phyloP scores from a whole-genome alignment of 2,888 invertebrate species.

The Stenodema calcarata region DNA sequence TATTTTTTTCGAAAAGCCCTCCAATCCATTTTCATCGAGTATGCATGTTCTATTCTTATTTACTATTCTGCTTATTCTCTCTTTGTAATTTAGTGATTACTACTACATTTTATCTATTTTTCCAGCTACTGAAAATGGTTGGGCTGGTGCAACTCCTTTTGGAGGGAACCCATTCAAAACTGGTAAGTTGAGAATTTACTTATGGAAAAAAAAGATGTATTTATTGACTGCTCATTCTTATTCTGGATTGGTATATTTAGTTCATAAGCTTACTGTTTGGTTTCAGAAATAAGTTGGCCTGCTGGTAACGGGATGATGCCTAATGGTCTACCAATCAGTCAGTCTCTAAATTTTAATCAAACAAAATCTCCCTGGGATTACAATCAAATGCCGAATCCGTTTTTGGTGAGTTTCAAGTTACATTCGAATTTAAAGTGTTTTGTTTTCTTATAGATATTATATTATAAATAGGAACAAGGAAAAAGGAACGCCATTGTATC shows the following conservation, averaged over 20 bases:
- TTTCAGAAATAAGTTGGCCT: slow-evolving; percentile 54
- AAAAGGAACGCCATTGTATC: too few species aligned
- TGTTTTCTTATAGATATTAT: too few species aligned
- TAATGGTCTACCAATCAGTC: slow-evolving; percentile 30
- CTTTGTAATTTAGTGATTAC: neutral
- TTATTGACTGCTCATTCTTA: neutral
- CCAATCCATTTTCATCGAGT: slow-evolving; percentile 49
- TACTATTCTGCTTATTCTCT: neutral
- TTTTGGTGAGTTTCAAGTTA: slow-evolving; percentile 60
- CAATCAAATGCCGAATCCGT: slow-evolving; percentile 61
- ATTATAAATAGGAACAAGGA: too few species aligned
- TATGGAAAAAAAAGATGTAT: neutral
- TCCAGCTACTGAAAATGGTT: slow-evolving; percentile 44
- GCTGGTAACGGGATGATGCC: neutral
- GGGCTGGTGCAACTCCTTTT: slow-evolving; percentile 28
- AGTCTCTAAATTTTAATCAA: slow-evolving; percentile 53
- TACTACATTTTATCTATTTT: too few species aligned
- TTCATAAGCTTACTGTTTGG: slow-evolving; percentile 20
- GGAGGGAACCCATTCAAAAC: slow-evolving; percentile 51
- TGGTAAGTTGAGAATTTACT: slow-evolving; percentile 10
- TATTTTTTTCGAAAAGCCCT: slow-evolving; percentile 31
- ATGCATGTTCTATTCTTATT: neutral
- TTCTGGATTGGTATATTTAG: neutral
- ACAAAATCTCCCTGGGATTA: slow-evolving; percentile 56
- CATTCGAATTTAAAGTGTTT: too few species aligned